Percentiles rank a stretch among this genome's conserved stretches.
phyloP scores from a whole-genome alignment of 2,888 invertebrate genomes.

The Diloba caeruleocephala region DNA sequence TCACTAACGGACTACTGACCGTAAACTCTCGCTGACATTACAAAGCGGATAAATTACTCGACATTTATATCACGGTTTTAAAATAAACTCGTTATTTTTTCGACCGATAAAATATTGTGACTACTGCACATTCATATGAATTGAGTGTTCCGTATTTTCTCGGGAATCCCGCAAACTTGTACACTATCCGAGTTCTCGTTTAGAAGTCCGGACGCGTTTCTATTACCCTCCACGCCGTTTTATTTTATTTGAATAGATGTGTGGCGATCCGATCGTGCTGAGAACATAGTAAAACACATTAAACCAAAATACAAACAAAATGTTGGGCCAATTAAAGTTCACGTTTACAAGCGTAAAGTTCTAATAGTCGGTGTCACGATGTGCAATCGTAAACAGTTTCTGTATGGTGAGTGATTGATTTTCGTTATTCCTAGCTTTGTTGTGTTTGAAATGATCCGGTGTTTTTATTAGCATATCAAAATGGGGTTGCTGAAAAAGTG shows the following conservation, averaged over 20 bases:
- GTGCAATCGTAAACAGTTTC: constrained; percentile 45
- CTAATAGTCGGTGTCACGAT: constrained; percentile 32
- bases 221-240: constrained; percentile 28
- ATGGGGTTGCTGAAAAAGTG: constrained; percentile 39
- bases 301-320: constrained; percentile 46
- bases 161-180: constrained; percentile 29
- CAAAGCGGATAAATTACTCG: constrained; percentile 44
- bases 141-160: constrained; percentile 18
- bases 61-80: constrained; percentile 38
- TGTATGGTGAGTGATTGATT: constrained; percentile 54
- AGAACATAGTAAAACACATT: constrained; percentile 32
- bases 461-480: constrained; percentile 55
- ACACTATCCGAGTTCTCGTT: constrained; percentile 31
- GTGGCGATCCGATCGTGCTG: constrained; percentile 18
- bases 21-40: constrained; percentile 31
- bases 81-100: constrained; percentile 38
- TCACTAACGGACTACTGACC: constrained; percentile 43
- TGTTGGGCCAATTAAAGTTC: constrained; percentile 50
- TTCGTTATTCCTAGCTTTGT: constrained; percentile 46
- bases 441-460: constrained; percentile 49
- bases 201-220: constrained; percentile 30
- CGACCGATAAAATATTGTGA: constrained; percentile 31
- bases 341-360: constrained; percentile 47
- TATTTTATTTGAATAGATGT: constrained; percentile 38
- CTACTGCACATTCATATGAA: constrained; percentile 4